Evolutionary conservation across 1,140 invertebrate species (phyloP).

Genomic region (Sitophilus oryzae): DNA sequence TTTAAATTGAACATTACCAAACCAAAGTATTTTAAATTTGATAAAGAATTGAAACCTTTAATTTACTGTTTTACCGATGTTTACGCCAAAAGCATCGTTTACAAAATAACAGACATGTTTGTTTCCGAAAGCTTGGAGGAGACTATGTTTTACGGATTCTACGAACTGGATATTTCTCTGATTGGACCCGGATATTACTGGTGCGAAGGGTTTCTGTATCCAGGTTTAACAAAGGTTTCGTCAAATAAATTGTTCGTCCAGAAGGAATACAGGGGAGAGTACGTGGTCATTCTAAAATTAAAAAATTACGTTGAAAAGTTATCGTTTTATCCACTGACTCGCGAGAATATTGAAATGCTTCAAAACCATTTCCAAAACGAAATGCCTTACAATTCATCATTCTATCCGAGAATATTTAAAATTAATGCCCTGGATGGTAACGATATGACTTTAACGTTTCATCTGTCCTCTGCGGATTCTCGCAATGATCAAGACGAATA

Average conservation of each 20-base stretch:
- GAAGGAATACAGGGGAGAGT: constrained; percentile 11
- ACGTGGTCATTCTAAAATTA: constrained; percentile 12
- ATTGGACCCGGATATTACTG: constrained; percentile 24
- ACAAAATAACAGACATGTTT: constrained; percentile 6
- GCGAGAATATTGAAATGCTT: constrained; percentile 12
- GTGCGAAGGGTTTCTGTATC: constrained; percentile 28
- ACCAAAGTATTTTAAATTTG: constrained; percentile 5
- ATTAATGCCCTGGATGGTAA: constrained; percentile 17
- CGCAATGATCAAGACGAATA: constrained; percentile 7
- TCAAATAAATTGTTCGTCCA: constrained; percentile 9
- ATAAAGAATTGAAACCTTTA: constrained; percentile 8
- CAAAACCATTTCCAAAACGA: constrained; percentile 17
- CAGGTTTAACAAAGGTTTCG: constrained; percentile 6
- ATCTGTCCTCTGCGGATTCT: constrained; percentile 19
- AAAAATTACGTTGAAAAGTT: constrained; percentile 12
- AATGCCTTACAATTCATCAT: not conserved
- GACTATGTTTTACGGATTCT: constrained; percentile 1
- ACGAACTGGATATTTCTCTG: constrained; percentile 5
- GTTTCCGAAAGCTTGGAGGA: not conserved
- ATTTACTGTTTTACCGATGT: constrained; percentile 26
- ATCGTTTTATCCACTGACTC: constrained; percentile 13
- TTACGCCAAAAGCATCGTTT: constrained; percentile 2
- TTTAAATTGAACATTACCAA: constrained; percentile 15
- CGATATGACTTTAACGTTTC: constrained; percentile 20
- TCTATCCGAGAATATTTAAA: constrained; percentile 24